A percentile compares a stretch with the other conserved stretches of the same genome.
Evolutionary conservation across 1,140 invertebrate genomes (phyloP).

Genomic region (Scaptomyza montana): DNA sequence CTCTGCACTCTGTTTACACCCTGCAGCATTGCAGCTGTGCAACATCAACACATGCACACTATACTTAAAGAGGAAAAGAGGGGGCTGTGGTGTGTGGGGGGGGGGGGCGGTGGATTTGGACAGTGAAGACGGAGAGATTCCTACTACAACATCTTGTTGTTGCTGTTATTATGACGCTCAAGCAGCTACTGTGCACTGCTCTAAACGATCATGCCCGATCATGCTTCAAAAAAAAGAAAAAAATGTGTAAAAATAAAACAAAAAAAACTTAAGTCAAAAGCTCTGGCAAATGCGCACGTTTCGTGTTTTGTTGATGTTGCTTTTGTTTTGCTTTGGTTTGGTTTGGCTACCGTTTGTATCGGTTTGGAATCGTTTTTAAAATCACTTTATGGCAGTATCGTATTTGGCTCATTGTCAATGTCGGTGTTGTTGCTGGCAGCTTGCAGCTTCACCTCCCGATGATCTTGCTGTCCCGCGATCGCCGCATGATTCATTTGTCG

Average conservation of each 20-base stretch:
- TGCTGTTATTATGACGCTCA: conserved; percentile 81
- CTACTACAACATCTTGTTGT: conserved; percentile 71
- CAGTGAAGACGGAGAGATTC: conserved; percentile 7
- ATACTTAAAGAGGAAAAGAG: conserved; percentile 18
- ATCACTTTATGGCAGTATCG: conserved; percentile 33
- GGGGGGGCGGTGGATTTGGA: neutral
- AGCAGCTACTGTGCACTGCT: conserved; percentile 80
- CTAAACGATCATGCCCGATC: conserved; percentile 80
- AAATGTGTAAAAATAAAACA: too few species aligned
- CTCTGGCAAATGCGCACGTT: conserved; percentile 72
- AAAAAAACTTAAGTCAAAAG: conserved; percentile 66
- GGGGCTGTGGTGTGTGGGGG: neutral
- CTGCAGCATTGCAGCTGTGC: conserved; percentile 79
- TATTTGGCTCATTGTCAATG: conserved; percentile 79
- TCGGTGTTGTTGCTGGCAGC: conserved; percentile 35
- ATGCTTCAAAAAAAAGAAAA: conserved; percentile 61
- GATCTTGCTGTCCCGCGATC: conserved; percentile 11
- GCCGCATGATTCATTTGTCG: conserved; percentile 78
- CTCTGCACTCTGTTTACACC: conserved; percentile 63
- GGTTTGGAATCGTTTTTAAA: conserved; percentile 29
- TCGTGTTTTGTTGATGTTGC: conserved; percentile 19
- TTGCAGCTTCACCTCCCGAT: neutral
- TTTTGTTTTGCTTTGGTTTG: conserved; percentile 25
- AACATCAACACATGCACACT: conserved; percentile 36
- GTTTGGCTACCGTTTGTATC: conserved; percentile 72